These are phyloP conservation scores for Lathronympha strigana DNA, from an alignment of 2,888 invertebrate species.

Conservation along the genomic window DNA sequence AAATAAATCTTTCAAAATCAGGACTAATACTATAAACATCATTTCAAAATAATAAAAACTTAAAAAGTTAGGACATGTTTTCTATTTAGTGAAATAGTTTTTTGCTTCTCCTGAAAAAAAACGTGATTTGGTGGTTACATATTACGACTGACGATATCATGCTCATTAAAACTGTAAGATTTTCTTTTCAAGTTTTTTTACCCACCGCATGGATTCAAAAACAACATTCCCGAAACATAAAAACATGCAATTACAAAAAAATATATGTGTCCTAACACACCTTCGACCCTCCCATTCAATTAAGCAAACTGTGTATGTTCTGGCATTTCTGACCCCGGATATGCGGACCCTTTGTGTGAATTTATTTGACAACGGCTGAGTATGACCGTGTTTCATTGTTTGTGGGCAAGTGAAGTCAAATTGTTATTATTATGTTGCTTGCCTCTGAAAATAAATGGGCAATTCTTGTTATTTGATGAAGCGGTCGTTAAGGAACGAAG, in stretches of 20 bases:
- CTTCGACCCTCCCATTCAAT: constrained; percentile 34
- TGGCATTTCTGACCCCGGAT: constrained; percentile 29
- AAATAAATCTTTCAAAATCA: too few species aligned
- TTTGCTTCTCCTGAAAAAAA: too few species aligned
- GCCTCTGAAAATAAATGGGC: constrained; percentile 10
- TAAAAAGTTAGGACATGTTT: too few species aligned
- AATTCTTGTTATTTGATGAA: constrained; percentile 15
- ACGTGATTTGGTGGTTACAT: too few species aligned
- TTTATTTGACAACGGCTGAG: constrained; percentile 25
- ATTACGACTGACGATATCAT: too few species aligned
- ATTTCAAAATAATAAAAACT: too few species aligned
- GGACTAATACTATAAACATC: too few species aligned
- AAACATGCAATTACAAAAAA: constrained; percentile 22
- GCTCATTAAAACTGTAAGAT: background rate
- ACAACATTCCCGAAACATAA: background rate
- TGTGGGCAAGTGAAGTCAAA: constrained; percentile 19
- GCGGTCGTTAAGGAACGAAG: background rate
- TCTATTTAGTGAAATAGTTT: too few species aligned
- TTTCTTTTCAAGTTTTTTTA: background rate
- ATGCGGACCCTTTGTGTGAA: constrained; percentile 20
- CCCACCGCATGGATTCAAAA: background rate
- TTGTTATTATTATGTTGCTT: constrained; percentile 19
- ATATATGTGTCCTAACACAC: constrained; percentile 25
- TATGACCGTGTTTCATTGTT: constrained; percentile 29
- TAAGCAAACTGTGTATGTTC: constrained; percentile 27